phyloP scores from a whole-genome alignment of 1,140 invertebrate species.

The Lepidurus apus region DNA sequence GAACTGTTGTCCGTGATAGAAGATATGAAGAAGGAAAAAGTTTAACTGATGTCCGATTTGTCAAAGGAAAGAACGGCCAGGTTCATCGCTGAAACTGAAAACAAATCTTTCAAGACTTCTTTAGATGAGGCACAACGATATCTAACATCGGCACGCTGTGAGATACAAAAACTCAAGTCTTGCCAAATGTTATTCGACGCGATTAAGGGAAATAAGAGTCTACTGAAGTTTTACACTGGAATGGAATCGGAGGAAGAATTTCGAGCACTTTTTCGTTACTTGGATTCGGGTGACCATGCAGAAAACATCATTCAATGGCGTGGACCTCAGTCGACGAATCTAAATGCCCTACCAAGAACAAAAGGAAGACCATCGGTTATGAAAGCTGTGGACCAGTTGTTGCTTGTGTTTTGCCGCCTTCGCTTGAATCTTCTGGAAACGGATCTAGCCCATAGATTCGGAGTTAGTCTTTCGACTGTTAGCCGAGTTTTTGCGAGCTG shows the following conservation, averaged over 20 bases:
- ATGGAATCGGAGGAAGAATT: not conserved
- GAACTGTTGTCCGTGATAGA: not conserved
- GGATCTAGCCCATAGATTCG: conserved; percentile 25
- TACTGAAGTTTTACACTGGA: not conserved
- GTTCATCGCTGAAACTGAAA: not conserved
- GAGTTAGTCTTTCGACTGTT: conserved; percentile 10
- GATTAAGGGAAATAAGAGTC: not conserved
- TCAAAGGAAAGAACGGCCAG: not conserved
- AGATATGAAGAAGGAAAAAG: conserved; percentile 1
- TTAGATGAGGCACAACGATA: not conserved
- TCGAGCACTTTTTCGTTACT: not conserved
- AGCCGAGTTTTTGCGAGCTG: conserved; percentile 25
- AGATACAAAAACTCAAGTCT: not conserved
- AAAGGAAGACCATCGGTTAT: conserved; percentile 3
- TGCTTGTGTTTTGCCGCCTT: conserved; percentile 23
- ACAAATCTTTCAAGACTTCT: not conserved
- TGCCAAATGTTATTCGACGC: not conserved
- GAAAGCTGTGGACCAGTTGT: not conserved
- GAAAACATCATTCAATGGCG: conserved; percentile 24
- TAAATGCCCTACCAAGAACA: not conserved
- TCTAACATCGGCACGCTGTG: not conserved
- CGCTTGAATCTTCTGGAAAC: conserved; percentile 14
- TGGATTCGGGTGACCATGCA: conserved; percentile 24
- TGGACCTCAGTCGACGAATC: not conserved
- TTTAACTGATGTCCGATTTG: not conserved